Evolutionary conservation across 2,113 vertebrate species (phyloP).

Genomic region (Elephas maximus): DNA sequence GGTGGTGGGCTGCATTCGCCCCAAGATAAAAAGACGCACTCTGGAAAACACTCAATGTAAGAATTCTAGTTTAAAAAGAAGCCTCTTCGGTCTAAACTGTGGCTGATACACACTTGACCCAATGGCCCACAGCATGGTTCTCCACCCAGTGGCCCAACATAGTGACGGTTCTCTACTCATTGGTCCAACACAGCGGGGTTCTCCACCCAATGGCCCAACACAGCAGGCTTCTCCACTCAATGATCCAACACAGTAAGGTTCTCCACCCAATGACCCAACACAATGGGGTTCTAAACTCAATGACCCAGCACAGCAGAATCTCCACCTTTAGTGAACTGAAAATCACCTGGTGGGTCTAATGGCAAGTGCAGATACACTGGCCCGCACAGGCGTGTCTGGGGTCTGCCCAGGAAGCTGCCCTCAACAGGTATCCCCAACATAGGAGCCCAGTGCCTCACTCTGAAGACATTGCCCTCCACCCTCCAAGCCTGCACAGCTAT

Average conservation of each 20-base stretch:
- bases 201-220: too few species aligned
- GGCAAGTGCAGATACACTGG: neutral
- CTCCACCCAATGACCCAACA: neutral
- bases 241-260: neutral
- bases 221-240: too few species aligned
- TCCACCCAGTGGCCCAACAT: neutral
- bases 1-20: accelerated
- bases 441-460: neutral
- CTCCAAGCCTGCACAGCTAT: neutral
- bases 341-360: accelerated
- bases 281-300: too few species aligned
- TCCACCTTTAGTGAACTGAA: neutral
- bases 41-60: accelerated
- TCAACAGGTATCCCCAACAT: neutral
- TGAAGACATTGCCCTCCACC: accelerated
- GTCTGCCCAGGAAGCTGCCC: neutral
- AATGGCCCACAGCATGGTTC: accelerated
- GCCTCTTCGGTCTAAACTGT: neutral
- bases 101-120: neutral
- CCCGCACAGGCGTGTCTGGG: too few species aligned
- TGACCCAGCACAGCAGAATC: neutral
- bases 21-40: neutral
- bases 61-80: neutral
- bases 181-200: too few species aligned
- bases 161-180: too few species aligned